Evolutionary conservation across 2,113 vertebrate species (phyloP).

Genomic region (Indri indri): DNA sequence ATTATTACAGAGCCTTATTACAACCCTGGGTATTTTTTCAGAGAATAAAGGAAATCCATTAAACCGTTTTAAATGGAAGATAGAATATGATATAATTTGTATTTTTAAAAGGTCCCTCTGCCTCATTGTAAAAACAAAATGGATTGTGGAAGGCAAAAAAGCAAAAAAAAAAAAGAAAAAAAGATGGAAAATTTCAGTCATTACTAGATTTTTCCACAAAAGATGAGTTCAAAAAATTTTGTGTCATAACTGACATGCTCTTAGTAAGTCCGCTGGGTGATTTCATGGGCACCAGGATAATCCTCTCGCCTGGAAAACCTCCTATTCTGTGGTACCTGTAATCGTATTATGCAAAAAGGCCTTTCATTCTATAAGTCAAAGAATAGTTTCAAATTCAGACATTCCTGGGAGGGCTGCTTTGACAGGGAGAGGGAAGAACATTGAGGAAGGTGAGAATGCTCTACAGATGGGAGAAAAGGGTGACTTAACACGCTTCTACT

Average conservation of each 20-base stretch:
- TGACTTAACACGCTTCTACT: not conserved
- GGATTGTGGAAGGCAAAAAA: not conserved
- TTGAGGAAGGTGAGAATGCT: not conserved
- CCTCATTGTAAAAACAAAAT: not conserved
- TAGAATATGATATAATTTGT: not conserved
- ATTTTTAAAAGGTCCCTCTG: not conserved
- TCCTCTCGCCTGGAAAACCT: not conserved
- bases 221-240: not conserved
- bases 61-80: not conserved
- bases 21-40: not conserved
- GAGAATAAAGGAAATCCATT: not conserved
- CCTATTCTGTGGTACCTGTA: not conserved
- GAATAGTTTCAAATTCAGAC: slow-evolving; percentile 5
- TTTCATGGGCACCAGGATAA: not conserved
- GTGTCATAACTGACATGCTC: not conserved
- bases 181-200: not conserved
- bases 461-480: too few relatives aligned
- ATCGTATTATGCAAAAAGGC: not conserved
- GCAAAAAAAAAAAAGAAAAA: not conserved
- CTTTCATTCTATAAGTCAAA: slow-evolving; percentile 15
- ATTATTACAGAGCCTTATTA: not conserved
- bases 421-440: not conserved
- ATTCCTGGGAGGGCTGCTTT: not conserved
- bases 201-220: slow-evolving; percentile 20
- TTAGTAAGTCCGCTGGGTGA: not conserved